A percentile compares a stretch with the other conserved stretches of the same genome.
These are phyloP conservation scores for Oxystoma pomonae DNA, from an alignment of 2,888 invertebrate genomes.

Conservation along the genomic window DNA sequence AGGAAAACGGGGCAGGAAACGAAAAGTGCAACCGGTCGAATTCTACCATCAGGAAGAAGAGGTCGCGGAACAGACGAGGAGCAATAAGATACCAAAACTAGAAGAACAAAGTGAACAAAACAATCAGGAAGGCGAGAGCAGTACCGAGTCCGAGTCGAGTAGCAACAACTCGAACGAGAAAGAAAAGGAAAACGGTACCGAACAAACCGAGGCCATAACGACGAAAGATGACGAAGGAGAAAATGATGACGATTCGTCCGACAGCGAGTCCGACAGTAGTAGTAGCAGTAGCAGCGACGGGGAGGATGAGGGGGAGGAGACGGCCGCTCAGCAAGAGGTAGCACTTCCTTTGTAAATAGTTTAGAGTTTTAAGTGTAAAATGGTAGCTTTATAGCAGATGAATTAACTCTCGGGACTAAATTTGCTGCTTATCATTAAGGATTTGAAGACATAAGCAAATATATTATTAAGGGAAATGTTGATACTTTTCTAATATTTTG, in stretches of 20 bases:
- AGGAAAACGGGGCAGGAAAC: background rate
- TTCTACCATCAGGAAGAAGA: background rate
- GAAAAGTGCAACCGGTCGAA: background rate
- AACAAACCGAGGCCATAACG: background rate
- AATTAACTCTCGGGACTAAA: too few relatives aligned
- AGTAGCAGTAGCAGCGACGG: background rate
- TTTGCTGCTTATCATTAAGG: too few relatives aligned
- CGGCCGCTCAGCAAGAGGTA: background rate
- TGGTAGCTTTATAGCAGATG: too few relatives aligned
- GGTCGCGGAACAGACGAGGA: background rate
- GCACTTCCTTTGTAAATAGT: too few relatives aligned
- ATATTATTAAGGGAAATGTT: too few relatives aligned
- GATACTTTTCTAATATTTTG: too few relatives aligned
- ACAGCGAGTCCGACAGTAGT: constrained; percentile 8
- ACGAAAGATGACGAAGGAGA: constrained; percentile 15
- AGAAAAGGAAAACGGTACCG: background rate
- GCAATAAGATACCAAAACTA: background rate
- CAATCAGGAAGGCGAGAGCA: constrained; percentile 8
- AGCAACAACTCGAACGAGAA: background rate
- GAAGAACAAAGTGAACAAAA: background rate
- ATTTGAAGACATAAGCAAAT: too few relatives aligned
- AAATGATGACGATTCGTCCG: constrained; percentile 13
- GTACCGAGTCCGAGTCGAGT: background rate
- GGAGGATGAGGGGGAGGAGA: background rate
- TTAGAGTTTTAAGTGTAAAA: too few relatives aligned